A percentile compares a stretch with the other conserved stretches of the same genome.
Evolutionary conservation across 2,797 vertebrate genomes (phyloP).

Genomic region (Enteromius anoplus): DNA sequence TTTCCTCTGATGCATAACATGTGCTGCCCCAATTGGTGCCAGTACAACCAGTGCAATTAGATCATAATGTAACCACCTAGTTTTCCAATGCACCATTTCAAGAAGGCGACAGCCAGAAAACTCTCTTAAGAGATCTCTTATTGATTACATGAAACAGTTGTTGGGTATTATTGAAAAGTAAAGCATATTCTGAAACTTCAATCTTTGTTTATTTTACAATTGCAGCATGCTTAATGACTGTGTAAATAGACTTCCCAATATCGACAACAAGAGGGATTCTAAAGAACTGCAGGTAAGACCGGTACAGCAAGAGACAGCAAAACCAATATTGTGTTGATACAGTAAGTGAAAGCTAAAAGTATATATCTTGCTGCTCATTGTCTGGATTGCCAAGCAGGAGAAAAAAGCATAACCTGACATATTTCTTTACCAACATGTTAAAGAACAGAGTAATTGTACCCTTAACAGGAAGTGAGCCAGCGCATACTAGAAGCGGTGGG

Average conservation of each 20-base stretch:
- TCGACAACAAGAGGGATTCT: constrained; percentile 94
- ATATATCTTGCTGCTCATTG: neutral
- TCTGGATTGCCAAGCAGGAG: neutral
- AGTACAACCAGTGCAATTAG: neutral
- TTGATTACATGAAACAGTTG: neutral
- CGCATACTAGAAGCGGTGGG: constrained; percentile 92
- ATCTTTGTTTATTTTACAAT: constrained; percentile 24
- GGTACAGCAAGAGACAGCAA: neutral
- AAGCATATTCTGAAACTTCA: neutral
- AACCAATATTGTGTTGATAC: neutral
- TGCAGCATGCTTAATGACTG: constrained; percentile 92
- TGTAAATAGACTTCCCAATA: constrained; percentile 87
- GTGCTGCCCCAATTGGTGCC: neutral
- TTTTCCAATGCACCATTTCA: neutral
- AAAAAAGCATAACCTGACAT: neutral
- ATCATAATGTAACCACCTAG: neutral
- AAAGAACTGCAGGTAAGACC: constrained; percentile 90
- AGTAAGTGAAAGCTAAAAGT: neutral
- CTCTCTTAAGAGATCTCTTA: neutral
- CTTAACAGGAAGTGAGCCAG: constrained; percentile 91
- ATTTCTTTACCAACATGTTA: neutral
- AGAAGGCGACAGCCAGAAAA: neutral
- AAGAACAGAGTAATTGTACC: neutral
- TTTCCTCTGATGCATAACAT: neutral
- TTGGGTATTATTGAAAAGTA: neutral